Conservation (phyloP, 30 jellyfish, hydroid and myxozoan species). For the Hydractinia echinata region DNA sequence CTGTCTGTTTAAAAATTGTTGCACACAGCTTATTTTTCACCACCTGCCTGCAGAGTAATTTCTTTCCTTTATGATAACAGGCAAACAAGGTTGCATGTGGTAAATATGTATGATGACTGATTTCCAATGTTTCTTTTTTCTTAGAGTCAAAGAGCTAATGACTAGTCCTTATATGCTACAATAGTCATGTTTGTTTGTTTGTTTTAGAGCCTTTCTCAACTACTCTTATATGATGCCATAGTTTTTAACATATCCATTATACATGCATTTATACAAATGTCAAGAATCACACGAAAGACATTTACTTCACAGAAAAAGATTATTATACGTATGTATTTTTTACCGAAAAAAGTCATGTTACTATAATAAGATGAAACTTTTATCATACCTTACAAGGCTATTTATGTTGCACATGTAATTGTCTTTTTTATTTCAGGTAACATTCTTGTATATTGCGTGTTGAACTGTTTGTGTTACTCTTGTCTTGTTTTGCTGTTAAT, state of each 20-base stretch:
- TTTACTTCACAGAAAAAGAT: slow-evolving; percentile 22
- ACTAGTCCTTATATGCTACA: not conserved
- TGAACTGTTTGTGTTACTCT: slow-evolving; percentile 30
- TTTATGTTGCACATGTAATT: not conserved
- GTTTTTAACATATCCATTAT: slow-evolving; percentile 19
- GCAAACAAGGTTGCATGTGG: too few species aligned
- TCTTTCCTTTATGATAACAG: too few species aligned
- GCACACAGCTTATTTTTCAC: too few species aligned
- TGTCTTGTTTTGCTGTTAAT: slow-evolving; percentile 8
- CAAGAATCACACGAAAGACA: slow-evolving; percentile 24
- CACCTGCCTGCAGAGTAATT: too few species aligned
- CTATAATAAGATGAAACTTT: not conserved
- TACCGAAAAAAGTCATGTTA: not conserved
- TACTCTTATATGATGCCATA: slow-evolving; percentile 15
- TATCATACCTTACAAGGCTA: not conserved
- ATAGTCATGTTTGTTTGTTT: not conserved
- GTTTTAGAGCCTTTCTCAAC: slow-evolving; percentile 7
- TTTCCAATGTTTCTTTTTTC: too few species aligned
- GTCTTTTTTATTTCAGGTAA: slow-evolving; percentile 21
- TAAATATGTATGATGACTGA: too few species aligned
- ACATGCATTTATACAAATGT: slow-evolving; percentile 27
- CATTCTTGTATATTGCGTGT: slow-evolving; percentile 19
- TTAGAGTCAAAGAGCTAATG: too few species aligned
- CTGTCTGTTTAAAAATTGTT: too few species aligned
- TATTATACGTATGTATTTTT: slow-evolving; percentile 2